phyloP scores from a whole-genome alignment of 2,113 vertebrate genomes.

The Trematomus loennbergii region DNA sequence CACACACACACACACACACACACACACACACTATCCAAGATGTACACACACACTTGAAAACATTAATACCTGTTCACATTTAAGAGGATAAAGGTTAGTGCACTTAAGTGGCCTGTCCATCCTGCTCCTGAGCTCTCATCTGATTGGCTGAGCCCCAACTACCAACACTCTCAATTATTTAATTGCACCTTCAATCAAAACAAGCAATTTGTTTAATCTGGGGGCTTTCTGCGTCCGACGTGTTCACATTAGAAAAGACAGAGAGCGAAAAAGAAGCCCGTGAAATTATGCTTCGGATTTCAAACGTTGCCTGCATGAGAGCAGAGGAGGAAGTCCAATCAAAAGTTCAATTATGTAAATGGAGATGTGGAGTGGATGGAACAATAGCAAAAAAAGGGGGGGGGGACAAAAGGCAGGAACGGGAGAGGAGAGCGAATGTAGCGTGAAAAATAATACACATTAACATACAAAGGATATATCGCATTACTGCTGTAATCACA shows the following conservation, averaged over 20 bases:
- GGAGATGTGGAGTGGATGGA: conserved; percentile 80
- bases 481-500: conserved; percentile 75
- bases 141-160: conserved; percentile 57
- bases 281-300: conserved; percentile 80
- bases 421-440: conserved; percentile 73
- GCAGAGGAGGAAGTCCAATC: conserved; percentile 78
- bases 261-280: conserved; percentile 30
- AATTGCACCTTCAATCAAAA: conserved; percentile 76
- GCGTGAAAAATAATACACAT: conserved; percentile 82
- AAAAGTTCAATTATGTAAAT: conserved; percentile 88
- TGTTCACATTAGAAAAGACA: conserved; percentile 51
- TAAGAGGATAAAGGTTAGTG: conserved; percentile 52
- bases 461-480: conserved; percentile 84
- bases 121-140: conserved; percentile 28
- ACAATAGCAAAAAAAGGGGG: conserved; percentile 63
- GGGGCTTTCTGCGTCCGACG: conserved; percentile 39
- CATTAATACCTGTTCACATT: conserved; percentile 60
- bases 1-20: neutral
- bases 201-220: conserved; percentile 78
- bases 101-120: conserved; percentile 55
- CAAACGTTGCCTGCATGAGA: conserved; percentile 62
- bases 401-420: conserved; percentile 67
- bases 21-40: too few relatives aligned
- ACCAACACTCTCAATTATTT: conserved; percentile 66
- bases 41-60: conserved; percentile 28